Base-by-base conservation (phyloP, 2,888 invertebrate genomes). In the Anorthoa munda region DNA sequence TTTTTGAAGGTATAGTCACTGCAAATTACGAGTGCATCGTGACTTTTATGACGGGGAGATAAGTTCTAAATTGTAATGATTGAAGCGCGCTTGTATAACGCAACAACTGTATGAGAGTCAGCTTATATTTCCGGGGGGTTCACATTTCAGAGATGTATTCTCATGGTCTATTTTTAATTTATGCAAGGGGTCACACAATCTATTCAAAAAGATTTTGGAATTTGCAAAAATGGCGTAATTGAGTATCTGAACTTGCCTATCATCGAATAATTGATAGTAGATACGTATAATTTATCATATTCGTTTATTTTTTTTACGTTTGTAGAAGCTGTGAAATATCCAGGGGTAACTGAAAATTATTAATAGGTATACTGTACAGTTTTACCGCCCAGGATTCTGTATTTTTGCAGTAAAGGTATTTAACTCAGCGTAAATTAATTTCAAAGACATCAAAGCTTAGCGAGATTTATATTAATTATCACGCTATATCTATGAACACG, bases 381-480 rank as follows among this genome's bases (percentile, higher is more conserved):
- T 17, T 7, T 18, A 50, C 11, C 12, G 31, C 2, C 1, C 5
- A 60, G 3, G 17, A n/a, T 71, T 26, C 5, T 17, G 18, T 70
- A 18, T 48, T 71, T 78, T 55, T 71, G 12, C 26, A 55, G 13
- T 50, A 31, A 60, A 53, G 13, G 51, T 50, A 51, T 64, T 72
- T 69, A 69, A 60, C 17, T 72, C 17, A 58, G 64, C 50, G 73
- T 80, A 46, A 65, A 65, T 65, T 55, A 65, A 59, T 76, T 79
- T 72, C 58, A 63, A 72, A 79, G 58, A 79, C 58, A 63, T 72
- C 73, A 79, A 79, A 72, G 61, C 73, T 79, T 56, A 76, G 46
- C 63, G 13, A 53, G 58, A 51, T 58, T 63, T 53, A 76, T 46
- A 72, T 3, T 58, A 79, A 53, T 76, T 79, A 72, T 79, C 56